Base-by-base conservation (phyloP, 2,888 invertebrate species). In the Tetrapedia diversipes region DNA sequence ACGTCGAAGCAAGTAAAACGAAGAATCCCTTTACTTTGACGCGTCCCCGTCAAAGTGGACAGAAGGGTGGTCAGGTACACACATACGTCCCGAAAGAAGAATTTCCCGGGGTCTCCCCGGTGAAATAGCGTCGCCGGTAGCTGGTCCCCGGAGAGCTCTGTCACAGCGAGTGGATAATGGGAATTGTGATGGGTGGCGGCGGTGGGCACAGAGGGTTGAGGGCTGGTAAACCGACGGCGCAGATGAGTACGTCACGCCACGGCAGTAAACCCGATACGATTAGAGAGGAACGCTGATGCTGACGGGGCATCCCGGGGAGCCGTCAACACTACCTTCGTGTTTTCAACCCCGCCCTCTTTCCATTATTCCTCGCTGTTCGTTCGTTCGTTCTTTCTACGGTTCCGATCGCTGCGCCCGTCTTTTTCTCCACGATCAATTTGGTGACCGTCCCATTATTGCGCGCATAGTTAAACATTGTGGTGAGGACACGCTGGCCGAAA, bases 121-220 rank as follows among this genome's bases (percentile, higher is more conserved):
- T 68, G 54, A 73, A 84, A 84, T 77, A 75, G 66, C 71, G 80
- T 39, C 59, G 71, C 47, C 49, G 68, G 68, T 53, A 51, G 61
- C 73, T 32, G 65, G 72, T 90, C 91, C 89, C 91, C 51, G 70
- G 91, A 88, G 91, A 91, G 89, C 89, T 90, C 90, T 89, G 91
- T 90, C 91, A 90, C 89, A 88, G 86, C 89, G 86, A 91, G 89
- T 90, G 88, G 90, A 90, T 91, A 91, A 91, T 90, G 90, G 90
- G 89, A 86, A 88, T 86, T 88, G 88, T 87, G 89, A 90, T 89
- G 88, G 90, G 86, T 84, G 82, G 84, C 79, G 72, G 80, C 79
- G 71, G 73, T 73, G 83, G 81, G 61, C 69, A 69, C 81, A 81
- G 81, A 84, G 81, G 84, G 81, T 71, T 77, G 77, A 81, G 80